Conservation (phyloP, 2,113 vertebrate species). For the Epinephelus lanceolatus region DNA sequence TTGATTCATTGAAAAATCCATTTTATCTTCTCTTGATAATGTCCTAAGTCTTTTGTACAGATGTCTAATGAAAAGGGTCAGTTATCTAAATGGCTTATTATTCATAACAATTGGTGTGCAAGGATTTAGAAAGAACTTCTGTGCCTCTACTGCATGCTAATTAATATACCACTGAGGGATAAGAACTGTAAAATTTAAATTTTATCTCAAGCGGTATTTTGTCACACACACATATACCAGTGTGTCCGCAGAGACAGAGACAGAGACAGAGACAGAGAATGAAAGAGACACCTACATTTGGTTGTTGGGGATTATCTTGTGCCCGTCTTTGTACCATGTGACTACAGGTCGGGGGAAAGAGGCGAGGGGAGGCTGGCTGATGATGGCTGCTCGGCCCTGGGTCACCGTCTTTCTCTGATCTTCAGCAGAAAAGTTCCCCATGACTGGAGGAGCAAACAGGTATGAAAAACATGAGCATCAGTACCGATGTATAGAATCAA, state of each 20-base stretch:
- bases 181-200: slow-evolving; percentile 42
- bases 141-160: slow-evolving; percentile 40
- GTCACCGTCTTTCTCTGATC: slow-evolving; percentile 87
- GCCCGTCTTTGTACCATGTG: slow-evolving; percentile 96
- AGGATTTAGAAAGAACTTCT: slow-evolving; percentile 44
- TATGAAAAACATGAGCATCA: background rate
- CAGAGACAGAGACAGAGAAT: background rate
- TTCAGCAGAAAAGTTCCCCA: slow-evolving; percentile 86
- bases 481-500: background rate
- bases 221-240: background rate
- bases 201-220: slow-evolving; percentile 36
- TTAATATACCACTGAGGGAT: slow-evolving; percentile 49
- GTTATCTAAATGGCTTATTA: slow-evolving; percentile 65
- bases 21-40: slow-evolving; percentile 54
- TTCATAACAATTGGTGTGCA: slow-evolving; percentile 52
- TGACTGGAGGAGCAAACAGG: slow-evolving; percentile 79
- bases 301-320: slow-evolving; percentile 94
- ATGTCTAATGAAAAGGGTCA: slow-evolving; percentile 61
- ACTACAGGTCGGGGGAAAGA: slow-evolving; percentile 90
- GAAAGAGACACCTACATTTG: slow-evolving; percentile 89
- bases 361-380: slow-evolving; percentile 84
- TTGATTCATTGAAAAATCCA: slow-evolving; percentile 45
- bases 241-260: background rate
- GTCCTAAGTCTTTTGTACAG: slow-evolving; percentile 42
- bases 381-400: slow-evolving; percentile 89